Evolutionary conservation across 2,888 invertebrate genomes (phyloP).

Genomic region (Sphecodes monilicornis): DNA sequence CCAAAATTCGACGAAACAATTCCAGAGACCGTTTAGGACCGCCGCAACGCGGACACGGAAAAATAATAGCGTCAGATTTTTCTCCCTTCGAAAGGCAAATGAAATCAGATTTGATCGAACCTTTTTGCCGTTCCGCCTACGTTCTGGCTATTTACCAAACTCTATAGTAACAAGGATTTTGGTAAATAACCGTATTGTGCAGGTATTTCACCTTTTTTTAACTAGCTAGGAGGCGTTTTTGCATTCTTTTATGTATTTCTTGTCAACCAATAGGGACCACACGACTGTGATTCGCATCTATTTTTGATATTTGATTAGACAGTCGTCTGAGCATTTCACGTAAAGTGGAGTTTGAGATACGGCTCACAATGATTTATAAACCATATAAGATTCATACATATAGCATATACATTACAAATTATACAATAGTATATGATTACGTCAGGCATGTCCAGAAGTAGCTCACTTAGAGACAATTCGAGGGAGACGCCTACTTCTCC

Average conservation of each 20-base stretch:
- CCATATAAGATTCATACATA: no score
- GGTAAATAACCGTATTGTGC: slow-evolving; percentile 51
- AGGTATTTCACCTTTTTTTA: neutral
- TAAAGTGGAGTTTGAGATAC: neutral
- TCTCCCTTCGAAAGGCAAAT: slow-evolving; percentile 45
- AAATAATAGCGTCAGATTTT: slow-evolving; percentile 54
- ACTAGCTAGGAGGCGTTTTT: neutral
- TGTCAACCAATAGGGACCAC: slow-evolving; percentile 5
- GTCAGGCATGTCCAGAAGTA: no score
- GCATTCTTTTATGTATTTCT: slow-evolving; percentile 17
- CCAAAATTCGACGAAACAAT: slow-evolving; percentile 37
- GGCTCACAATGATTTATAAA: no score
- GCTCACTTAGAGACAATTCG: no score
- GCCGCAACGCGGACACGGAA: slow-evolving; percentile 41
- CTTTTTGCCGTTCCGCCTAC: slow-evolving; percentile 40
- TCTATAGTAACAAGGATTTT: slow-evolving; percentile 51
- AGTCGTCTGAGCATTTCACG: neutral
- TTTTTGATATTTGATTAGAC: neutral
- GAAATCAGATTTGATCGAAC: slow-evolving; percentile 59
- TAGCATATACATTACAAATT: no score
- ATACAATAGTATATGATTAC: no score
- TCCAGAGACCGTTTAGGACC: neutral
- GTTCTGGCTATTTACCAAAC: slow-evolving; percentile 54
- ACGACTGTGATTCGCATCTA: neutral
- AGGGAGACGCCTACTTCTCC: no score